Evolutionary conservation across 37 sponge, comb jelly and placozoan species (phyloP).

Genomic region (Halichondria panicea): DNA sequence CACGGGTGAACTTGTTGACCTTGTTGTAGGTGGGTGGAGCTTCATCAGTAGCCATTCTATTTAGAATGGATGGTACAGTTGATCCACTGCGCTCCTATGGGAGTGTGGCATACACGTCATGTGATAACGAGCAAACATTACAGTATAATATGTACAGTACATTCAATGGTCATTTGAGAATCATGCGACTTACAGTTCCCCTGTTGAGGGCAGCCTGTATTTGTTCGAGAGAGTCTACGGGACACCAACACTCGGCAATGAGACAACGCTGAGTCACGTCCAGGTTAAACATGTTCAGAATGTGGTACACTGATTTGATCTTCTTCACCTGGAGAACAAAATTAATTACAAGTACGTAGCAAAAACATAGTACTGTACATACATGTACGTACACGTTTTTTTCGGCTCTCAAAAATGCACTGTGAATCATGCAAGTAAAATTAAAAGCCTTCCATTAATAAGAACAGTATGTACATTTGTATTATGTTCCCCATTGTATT

Average conservation of each 20-base stretch:
- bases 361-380: too few relatives aligned
- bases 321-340: slow-evolving; percentile 81
- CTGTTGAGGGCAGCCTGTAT: slow-evolving; percentile 87
- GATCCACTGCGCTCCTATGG: slow-evolving; percentile 87
- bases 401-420: too few relatives aligned
- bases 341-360: too few relatives aligned
- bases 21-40: slow-evolving; percentile 92
- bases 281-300: slow-evolving; percentile 98
- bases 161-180: too few relatives aligned
- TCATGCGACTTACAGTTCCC: slow-evolving; percentile 88
- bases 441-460: too few relatives aligned
- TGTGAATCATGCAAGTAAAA: too few relatives aligned
- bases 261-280: slow-evolving; percentile 93
- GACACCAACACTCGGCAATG: slow-evolving; percentile 99
- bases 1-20: slow-evolving; percentile 95
- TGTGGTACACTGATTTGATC: slow-evolving; percentile 98
- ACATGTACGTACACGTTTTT: too few relatives aligned
- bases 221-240: slow-evolving; percentile 81
- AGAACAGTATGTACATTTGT: too few relatives aligned
- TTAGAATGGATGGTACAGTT: slow-evolving; percentile 92
- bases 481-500: too few relatives aligned
- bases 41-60: slow-evolving; percentile 75
- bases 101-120: background rate
- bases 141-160: too few relatives aligned
- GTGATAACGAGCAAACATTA: too few relatives aligned